Evolutionary conservation across 2,113 vertebrate species (phyloP).

Genomic region (Alligator mississippiensis): DNA sequence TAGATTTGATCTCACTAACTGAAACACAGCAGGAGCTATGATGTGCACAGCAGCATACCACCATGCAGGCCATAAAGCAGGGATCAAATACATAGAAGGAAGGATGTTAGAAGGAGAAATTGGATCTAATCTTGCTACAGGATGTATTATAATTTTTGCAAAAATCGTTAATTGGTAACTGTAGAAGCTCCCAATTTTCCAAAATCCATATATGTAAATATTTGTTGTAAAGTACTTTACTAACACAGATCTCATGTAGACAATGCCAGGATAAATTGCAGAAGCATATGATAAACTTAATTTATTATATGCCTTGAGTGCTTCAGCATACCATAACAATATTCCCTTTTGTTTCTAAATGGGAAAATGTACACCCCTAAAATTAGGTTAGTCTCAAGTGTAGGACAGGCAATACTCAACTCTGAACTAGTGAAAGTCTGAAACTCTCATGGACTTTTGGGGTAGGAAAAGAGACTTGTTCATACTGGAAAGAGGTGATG

Average conservation of each 20-base stretch:
- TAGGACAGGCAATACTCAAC: background rate
- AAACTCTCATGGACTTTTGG: background rate
- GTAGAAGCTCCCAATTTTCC: background rate
- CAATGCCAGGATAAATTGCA: background rate
- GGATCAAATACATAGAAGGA: background rate
- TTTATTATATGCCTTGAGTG: too few relatives aligned
- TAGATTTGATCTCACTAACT: background rate
- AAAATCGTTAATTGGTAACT: background rate
- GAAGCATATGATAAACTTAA: too few relatives aligned
- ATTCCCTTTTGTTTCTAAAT: too few relatives aligned
- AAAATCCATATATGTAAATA: background rate
- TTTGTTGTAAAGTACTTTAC: background rate
- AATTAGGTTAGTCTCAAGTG: background rate
- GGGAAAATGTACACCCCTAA: too few relatives aligned
- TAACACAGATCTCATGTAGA: background rate
- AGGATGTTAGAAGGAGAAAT: background rate
- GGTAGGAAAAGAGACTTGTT: background rate
- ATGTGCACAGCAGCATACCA: background rate
- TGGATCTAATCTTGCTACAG: background rate
- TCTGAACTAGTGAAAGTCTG: background rate
- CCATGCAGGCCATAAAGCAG: background rate
- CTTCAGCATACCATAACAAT: too few relatives aligned
- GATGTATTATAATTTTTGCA: background rate
- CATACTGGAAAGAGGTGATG: background rate
- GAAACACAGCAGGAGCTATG: background rate